These are phyloP conservation scores for Sympetrum striolatum DNA, from an alignment of 2,888 invertebrate genomes.

Conservation along the genomic window DNA sequence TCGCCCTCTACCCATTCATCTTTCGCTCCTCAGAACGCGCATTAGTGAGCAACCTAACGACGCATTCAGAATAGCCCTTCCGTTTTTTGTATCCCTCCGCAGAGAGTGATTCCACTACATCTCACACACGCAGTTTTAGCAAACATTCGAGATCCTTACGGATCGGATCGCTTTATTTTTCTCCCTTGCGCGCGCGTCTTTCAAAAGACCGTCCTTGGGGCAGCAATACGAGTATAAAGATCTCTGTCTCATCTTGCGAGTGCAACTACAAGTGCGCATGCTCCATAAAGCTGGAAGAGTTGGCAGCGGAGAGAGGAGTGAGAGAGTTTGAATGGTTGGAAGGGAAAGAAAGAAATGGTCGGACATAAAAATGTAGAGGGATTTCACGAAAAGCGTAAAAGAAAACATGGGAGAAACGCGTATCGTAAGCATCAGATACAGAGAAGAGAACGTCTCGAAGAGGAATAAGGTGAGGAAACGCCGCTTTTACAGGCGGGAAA, in stretches of 20 bases:
- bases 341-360: background rate
- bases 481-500: background rate
- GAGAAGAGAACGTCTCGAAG: background rate
- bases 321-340: background rate
- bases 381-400: background rate
- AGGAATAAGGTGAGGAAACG: background rate
- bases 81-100: background rate
- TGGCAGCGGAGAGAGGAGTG: background rate
- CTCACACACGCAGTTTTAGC: background rate
- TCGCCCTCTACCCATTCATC: too few species aligned
- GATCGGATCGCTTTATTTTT: background rate
- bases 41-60: background rate
- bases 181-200: background rate
- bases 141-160: background rate
- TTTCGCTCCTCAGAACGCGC: background rate
- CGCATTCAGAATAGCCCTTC: background rate
- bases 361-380: background rate
- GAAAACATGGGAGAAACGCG: background rate
- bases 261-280: background rate
- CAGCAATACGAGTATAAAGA: background rate
- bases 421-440: background rate
- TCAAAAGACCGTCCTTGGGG: background rate
- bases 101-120: background rate
- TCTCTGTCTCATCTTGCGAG: background rate
- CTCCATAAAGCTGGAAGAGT: background rate